Percentiles rank a stretch among this genome's conserved stretches.
phyloP scores from a whole-genome alignment of 2,797 vertebrate genomes.

The Trichosurus vulpecula region DNA sequence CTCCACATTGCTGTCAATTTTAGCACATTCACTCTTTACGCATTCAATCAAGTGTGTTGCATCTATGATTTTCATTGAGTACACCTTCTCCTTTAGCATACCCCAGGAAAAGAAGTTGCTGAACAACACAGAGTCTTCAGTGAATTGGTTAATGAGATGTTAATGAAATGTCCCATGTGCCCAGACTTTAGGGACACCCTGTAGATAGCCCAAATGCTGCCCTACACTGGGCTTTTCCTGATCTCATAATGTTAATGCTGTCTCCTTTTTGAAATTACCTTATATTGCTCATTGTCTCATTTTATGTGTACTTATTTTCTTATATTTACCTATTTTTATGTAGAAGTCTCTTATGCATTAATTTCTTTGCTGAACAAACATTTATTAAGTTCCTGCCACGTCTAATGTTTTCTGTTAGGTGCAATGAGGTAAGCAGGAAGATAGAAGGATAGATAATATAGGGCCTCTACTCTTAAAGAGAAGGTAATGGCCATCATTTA shows the following conservation, averaged over 20 bases:
- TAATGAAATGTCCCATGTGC: no score
- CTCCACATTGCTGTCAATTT: no score
- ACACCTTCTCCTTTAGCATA: no score
- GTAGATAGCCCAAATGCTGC: neutral
- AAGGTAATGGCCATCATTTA: neutral
- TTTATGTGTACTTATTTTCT: neutral
- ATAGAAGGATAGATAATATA: neutral
- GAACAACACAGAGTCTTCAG: no score
- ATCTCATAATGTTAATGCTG: neutral
- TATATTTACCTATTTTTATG: neutral
- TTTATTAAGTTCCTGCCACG: neutral
- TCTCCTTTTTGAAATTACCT: neutral
- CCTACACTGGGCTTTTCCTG: neutral
- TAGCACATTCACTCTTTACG: no score
- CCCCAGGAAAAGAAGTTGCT: no score
- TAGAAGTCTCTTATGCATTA: neutral
- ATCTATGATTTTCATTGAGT: no score
- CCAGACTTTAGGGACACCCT: no score
- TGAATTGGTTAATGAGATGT: no score
- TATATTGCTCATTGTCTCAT: neutral
- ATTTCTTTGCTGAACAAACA: neutral
- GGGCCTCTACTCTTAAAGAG: neutral
- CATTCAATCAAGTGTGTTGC: no score
- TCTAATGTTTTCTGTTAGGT: neutral
- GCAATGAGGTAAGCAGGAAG: neutral